Evolutionary conservation across 2,888 invertebrate species (phyloP).

Genomic region (Leptopilina myrica): DNA sequence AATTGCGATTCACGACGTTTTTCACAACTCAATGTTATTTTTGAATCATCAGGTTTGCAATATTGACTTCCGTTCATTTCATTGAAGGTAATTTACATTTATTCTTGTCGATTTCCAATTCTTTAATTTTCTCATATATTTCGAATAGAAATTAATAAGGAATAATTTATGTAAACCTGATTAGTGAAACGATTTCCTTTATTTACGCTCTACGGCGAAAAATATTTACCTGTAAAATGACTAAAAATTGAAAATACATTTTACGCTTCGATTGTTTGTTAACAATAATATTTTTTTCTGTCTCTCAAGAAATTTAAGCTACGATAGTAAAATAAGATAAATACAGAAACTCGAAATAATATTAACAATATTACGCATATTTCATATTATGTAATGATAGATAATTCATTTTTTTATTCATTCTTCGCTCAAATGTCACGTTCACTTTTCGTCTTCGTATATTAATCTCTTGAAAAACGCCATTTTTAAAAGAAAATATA

Average conservation of each 20-base stretch:
- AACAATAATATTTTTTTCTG: not conserved
- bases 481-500: too few relatives aligned
- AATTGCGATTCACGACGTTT: not conserved
- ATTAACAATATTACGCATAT: slow-evolving; percentile 39
- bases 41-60: not conserved
- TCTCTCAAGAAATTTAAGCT: slow-evolving; percentile 27
- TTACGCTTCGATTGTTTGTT: slow-evolving; percentile 22
- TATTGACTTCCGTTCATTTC: not conserved
- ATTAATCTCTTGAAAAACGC: too few relatives aligned
- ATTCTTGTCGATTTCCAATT: too few relatives aligned
- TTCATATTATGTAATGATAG: not conserved
- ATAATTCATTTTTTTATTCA: too few relatives aligned
- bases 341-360: slow-evolving; percentile 32
- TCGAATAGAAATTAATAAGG: too few relatives aligned
- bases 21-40: not conserved
- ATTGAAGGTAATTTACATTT: not conserved
- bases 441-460: too few relatives aligned
- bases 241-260: not conserved
- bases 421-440: too few relatives aligned
- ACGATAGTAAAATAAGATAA: slow-evolving; percentile 35
- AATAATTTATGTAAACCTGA: too few relatives aligned
- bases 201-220: too few relatives aligned
- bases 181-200: too few relatives aligned
- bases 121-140: too few relatives aligned
- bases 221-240: too few relatives aligned